A percentile compares a stretch with the other conserved stretches of the same genome.
Conservation (phyloP, 2,888 invertebrate species). For the Drosophila gaucha region DNA sequence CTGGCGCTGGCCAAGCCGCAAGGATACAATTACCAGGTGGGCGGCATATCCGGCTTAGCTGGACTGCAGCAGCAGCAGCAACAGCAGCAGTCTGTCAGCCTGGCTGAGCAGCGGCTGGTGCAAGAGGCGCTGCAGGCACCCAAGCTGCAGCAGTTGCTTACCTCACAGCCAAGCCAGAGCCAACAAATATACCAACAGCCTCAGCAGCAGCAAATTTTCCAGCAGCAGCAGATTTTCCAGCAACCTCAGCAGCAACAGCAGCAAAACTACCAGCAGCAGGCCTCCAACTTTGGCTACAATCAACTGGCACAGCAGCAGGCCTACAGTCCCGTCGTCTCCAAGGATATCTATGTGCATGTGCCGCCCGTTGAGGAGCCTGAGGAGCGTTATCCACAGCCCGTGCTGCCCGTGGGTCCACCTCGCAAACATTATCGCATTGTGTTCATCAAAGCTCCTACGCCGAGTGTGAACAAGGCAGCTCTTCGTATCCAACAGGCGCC, state of each 20-base stretch:
- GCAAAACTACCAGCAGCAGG: conserved; percentile 8
- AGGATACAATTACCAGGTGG: conserved; percentile 79
- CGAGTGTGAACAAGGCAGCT: conserved; percentile 60
- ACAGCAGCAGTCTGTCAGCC: conserved; percentile 29
- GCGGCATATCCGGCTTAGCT: not conserved
- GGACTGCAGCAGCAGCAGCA: conserved; percentile 7
- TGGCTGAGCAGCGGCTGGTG: conserved; percentile 61
- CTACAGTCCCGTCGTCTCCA: conserved; percentile 74
- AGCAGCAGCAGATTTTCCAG: conserved; percentile 43
- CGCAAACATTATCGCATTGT: conserved; percentile 84
- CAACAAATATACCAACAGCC: conserved; percentile 21
- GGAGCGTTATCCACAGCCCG: conserved; percentile 63
- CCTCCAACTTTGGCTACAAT: conserved; percentile 33
- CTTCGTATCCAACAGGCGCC: conserved; percentile 78
- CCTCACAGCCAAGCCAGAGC: not conserved
- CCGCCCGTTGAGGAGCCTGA: conserved; percentile 82
- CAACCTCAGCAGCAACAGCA: conserved; percentile 34
- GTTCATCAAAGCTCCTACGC: conserved; percentile 83
- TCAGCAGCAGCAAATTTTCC: conserved; percentile 36
- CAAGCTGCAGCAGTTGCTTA: conserved; percentile 53
- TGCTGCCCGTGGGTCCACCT: conserved; percentile 70
- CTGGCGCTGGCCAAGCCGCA: conserved; percentile 77
- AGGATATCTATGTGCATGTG: conserved; percentile 84
- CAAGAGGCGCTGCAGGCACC: conserved; percentile 74
- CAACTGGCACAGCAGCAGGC: conserved; percentile 28